phyloP scores from a whole-genome alignment of 35 echinoderm and acorn worm genomes.

The Amphiura filiformis region DNA sequence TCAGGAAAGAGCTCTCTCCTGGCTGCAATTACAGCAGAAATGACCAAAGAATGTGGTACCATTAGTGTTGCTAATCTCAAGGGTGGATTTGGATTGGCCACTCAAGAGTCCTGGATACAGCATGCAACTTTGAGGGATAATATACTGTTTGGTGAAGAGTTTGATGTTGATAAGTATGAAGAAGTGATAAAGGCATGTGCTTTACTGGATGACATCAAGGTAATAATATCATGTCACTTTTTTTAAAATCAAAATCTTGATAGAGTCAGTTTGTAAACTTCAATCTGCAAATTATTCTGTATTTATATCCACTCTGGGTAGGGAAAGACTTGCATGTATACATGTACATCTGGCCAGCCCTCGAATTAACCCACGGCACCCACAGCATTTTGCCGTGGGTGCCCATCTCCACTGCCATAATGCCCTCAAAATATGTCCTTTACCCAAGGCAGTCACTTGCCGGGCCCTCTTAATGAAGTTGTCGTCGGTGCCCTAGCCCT shows the following conservation, averaged over 20 bases:
- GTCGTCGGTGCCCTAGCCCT: too few species aligned
- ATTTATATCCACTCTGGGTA: too few species aligned
- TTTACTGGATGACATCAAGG: constrained; percentile 87
- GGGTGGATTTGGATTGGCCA: constrained; percentile 75
- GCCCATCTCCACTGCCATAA: too few species aligned
- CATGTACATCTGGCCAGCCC: too few species aligned
- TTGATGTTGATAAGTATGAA: constrained; percentile 55
- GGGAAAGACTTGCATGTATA: too few species aligned
- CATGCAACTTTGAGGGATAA: constrained; percentile 95
- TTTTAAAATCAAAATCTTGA: not conserved
- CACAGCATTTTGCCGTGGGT: too few species aligned
- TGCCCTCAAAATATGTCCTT: too few species aligned
- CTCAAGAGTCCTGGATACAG: constrained; percentile 94
- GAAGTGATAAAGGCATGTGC: constrained; percentile 83
- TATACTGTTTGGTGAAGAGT: constrained; percentile 78
- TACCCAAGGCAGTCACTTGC: too few species aligned
- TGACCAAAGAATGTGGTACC: constrained; percentile 64
- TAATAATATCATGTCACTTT: too few species aligned
- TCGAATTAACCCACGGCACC: too few species aligned
- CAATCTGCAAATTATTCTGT: too few species aligned
- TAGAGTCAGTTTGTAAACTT: not conserved
- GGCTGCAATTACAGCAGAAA: constrained; percentile 86
- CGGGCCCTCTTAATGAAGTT: too few species aligned
- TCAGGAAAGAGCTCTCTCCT: constrained; percentile 95
- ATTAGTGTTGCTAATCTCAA: constrained; percentile 62